Conservation (phyloP, 2,113 vertebrate species). For the Amazona vittata region DNA sequence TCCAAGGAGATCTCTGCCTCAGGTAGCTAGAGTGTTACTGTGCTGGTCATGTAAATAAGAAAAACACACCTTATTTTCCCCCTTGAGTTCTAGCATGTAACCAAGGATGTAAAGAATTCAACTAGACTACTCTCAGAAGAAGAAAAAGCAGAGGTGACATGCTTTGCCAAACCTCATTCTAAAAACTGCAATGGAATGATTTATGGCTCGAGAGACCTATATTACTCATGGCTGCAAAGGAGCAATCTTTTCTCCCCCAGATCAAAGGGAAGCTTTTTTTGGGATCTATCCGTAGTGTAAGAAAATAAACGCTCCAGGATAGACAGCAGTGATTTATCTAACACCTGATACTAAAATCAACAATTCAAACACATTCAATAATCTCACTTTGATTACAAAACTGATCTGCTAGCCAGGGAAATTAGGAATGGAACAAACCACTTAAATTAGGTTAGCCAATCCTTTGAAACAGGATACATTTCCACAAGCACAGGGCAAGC, state of each 20-base stretch:
- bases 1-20: not conserved
- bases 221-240: slow-evolving; percentile 3
- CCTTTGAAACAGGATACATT: not conserved
- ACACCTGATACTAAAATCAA: not conserved
- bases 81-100: not conserved
- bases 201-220: not conserved
- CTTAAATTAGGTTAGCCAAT: not conserved
- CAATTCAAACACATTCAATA: not conserved
- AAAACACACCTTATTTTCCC: not conserved
- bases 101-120: not conserved
- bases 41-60: not conserved
- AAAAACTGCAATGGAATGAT: not conserved
- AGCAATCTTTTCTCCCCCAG: not conserved
- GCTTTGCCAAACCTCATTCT: slow-evolving; percentile 2
- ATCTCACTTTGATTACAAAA: not conserved
- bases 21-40: not conserved
- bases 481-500: not conserved
- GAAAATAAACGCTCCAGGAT: not conserved
- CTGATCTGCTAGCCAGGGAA: not conserved
- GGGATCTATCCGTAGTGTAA: not conserved
- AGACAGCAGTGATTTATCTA: not conserved
- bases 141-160: not conserved
- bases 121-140: not conserved
- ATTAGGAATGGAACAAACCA: not conserved
- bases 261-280: slow-evolving; percentile 18